A percentile compares a stretch with the other conserved stretches of the same genome.
phyloP scores from a whole-genome alignment of 92 coral and sea anemone species.

The Epizoanthus rinbou region DNA sequence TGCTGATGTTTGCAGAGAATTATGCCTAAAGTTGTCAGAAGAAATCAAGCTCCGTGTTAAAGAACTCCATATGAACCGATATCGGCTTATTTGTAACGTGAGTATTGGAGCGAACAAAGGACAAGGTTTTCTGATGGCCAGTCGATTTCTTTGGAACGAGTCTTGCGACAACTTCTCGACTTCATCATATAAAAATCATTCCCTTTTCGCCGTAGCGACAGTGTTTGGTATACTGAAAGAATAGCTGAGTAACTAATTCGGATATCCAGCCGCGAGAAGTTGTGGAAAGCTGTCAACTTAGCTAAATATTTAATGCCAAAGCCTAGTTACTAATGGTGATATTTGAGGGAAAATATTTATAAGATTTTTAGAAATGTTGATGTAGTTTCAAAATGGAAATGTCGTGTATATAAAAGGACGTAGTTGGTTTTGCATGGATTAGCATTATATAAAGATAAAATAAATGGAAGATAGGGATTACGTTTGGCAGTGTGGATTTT shows the following conservation, averaged over 20 bases:
- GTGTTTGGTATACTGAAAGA: constrained; percentile 81
- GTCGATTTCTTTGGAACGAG: constrained; percentile 94
- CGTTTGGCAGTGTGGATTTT: no score
- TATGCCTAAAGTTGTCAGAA: constrained; percentile 70
- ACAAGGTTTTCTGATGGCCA: constrained; percentile 83
- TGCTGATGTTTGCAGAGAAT: constrained; percentile 54
- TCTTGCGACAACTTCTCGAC: constrained; percentile 81
- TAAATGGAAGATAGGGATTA: no score
- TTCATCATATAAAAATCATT: constrained; percentile 76
- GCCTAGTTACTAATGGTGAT: no score
- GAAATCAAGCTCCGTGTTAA: constrained; percentile 74
- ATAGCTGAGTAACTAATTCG: constrained; percentile 17
- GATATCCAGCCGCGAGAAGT: neutral
- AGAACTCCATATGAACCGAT: constrained; percentile 71
- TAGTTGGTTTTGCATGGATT: no score
- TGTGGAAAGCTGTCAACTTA: neutral
- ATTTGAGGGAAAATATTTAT: no score
- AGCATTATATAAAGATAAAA: no score
- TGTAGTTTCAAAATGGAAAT: no score
- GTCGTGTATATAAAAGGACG: no score
- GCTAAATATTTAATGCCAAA: neutral
- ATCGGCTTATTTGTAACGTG: constrained; percentile 80
- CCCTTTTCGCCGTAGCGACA: constrained; percentile 92
- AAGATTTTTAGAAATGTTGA: no score
- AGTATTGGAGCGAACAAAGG: constrained; percentile 76